Evolutionary conservation across 2,888 invertebrate species (phyloP).

Genomic region (Alloplasta piceator): DNA sequence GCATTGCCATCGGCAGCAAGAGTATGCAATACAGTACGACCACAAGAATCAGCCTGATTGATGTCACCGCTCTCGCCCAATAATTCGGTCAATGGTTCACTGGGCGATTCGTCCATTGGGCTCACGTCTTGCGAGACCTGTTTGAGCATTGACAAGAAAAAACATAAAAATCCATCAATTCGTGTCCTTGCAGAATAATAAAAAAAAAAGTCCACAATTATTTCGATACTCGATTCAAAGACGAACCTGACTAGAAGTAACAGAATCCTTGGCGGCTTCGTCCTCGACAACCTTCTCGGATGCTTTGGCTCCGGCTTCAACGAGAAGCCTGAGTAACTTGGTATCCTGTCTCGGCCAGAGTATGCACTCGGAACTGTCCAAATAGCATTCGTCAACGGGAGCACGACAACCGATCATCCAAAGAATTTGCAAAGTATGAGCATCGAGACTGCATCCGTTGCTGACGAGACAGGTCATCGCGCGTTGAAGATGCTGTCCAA

Average conservation of each 20-base stretch:
- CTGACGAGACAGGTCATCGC: constrained; percentile 78
- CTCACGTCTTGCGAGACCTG: constrained; percentile 82
- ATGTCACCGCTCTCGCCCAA: constrained; percentile 84
- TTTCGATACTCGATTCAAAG: background rate
- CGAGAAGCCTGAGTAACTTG: constrained; percentile 88
- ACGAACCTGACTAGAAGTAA: constrained; percentile 82
- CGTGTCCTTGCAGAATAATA: too few species aligned
- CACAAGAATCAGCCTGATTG: constrained; percentile 85
- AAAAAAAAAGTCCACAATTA: too few species aligned
- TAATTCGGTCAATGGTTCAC: constrained; percentile 82
- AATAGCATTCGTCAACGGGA: constrained; percentile 79
- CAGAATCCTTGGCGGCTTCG: constrained; percentile 81
- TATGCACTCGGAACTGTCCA: constrained; percentile 81
- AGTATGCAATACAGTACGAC: constrained; percentile 90
- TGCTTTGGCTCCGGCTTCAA: constrained; percentile 89
- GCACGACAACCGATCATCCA: constrained; percentile 90
- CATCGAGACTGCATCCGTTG: constrained; percentile 82
- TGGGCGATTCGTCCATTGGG: constrained; percentile 81
- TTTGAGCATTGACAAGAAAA: constrained; percentile 33
- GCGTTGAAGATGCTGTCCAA: constrained; percentile 83
- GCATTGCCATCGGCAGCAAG: constrained; percentile 91
- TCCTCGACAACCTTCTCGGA: constrained; percentile 81
- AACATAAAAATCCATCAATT: too few species aligned
- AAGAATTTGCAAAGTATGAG: constrained; percentile 89
- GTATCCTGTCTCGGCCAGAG: constrained; percentile 85